Evolutionary conservation across 2,113 vertebrate species (phyloP), one percentile per base, ranked within the genome.

Genomic region (Pseudopipra pipra): DNA sequence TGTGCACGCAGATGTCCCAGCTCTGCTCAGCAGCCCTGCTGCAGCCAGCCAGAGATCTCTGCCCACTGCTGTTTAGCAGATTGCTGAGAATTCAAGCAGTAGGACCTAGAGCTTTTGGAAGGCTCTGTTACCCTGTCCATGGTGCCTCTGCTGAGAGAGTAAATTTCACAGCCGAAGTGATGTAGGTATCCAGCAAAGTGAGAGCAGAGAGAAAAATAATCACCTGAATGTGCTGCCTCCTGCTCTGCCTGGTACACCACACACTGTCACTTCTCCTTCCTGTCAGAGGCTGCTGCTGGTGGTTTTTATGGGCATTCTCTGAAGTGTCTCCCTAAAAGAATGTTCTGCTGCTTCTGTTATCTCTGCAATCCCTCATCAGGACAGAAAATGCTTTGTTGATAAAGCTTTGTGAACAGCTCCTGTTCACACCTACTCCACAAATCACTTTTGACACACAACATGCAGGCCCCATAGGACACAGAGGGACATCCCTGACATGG

Each of bases 391-490:
- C 63, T 86, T 49, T 81, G 88, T 86, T 93, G 91, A 83, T 85
- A 85, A 82, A 95, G 67, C 76, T 41, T 41, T 41, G 39, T 41
- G 39, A 41, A 81, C 37, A 43, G 87, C 79, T 93, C 61, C 89
- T 85, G 86, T 96, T 90, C 77, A 79, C 81, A 91, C 49, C 84
- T 86, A 65, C 72, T 95, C 61, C 80, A 85, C 73, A 84, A 86
- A 87, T 78, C 89, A 22, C 27, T 82, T 77, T 3, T 85, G 78
- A 67, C 54, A 67, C 12, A 43, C 7, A 54, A 19, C 46, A 31
- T 0, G 0, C 24, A 9, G 79, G 49, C 30, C 6, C 49, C 19
- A 1, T 14, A 25, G 49, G 13, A 28, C n/a, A 43, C 30, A 61
- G 79, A 33, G n/a, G 5, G 9, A 23, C 55, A 33, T n/a, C 82